Evolutionary conservation across 2,888 invertebrate genomes (phyloP).

Genomic region (Macrosiphum euphorbiae): DNA sequence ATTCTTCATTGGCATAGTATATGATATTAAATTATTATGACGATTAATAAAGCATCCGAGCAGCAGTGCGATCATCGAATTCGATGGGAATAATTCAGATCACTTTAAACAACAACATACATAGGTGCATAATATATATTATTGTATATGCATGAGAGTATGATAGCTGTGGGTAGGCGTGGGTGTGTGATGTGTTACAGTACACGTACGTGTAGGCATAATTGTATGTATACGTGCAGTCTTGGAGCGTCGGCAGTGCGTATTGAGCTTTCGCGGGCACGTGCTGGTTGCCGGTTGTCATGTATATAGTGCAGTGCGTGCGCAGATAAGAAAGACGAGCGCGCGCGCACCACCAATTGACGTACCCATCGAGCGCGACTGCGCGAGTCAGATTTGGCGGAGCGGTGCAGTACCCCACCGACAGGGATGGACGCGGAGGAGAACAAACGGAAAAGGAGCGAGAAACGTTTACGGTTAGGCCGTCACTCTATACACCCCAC

Average conservation of each 20-base stretch:
- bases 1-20: background rate
- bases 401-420: background rate
- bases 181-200: background rate
- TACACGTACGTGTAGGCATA: background rate
- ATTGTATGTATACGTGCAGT: background rate
- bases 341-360: background rate
- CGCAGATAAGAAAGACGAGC: background rate
- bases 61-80: background rate
- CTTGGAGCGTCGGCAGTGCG: constrained; percentile 29
- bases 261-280: constrained; percentile 59
- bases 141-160: background rate
- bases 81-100: background rate
- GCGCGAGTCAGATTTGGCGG: background rate
- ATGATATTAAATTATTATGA: background rate
- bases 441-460: constrained; percentile 8
- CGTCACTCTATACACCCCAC: background rate
- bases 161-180: background rate
- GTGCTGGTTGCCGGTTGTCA: constrained; percentile 52
- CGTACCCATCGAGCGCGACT: background rate
- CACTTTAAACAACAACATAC: background rate
- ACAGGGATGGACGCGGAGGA: background rate
- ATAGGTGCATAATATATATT: background rate
- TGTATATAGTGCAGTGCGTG: constrained; percentile 3
- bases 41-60: background rate
- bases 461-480: background rate